Evolutionary conservation across 2,888 invertebrate genomes (phyloP).

Genomic region (Nymphalis polychloros): DNA sequence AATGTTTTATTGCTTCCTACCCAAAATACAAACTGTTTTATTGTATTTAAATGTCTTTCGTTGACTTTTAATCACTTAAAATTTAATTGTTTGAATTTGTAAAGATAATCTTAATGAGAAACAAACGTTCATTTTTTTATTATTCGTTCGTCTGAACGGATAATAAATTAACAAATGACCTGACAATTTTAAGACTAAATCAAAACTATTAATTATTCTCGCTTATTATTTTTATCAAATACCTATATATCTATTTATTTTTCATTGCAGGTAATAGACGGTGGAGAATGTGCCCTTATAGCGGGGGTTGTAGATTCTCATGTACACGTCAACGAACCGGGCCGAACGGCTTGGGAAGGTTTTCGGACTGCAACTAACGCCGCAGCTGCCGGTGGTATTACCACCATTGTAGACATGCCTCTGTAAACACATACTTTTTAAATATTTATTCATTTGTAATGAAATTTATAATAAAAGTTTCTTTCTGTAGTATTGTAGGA

Average conservation of each 20-base stretch:
- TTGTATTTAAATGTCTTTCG: conserved; percentile 23
- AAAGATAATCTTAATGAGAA: no score
- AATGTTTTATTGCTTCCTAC: conserved; percentile 22
- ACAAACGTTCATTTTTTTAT: no score
- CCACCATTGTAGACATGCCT: conserved; percentile 87
- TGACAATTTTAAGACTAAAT: no score
- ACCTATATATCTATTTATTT: neutral
- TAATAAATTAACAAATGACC: no score
- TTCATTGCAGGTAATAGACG: conserved; percentile 71
- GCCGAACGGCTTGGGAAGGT: conserved; percentile 87
- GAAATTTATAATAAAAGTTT: no score
- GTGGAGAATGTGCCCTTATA: conserved; percentile 77
- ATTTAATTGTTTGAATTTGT: no score
- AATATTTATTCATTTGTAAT: neutral
- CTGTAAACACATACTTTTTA: conserved; percentile 64
- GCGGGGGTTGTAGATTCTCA: conserved; percentile 87
- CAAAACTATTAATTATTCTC: no score
- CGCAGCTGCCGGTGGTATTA: conserved; percentile 87
- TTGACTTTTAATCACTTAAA: neutral
- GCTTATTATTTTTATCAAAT: neutral
- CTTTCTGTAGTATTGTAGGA: no score
- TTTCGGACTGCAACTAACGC: conserved; percentile 86
- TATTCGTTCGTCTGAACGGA: no score
- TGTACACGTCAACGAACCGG: conserved; percentile 88
- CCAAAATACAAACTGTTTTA: conserved; percentile 10